These are phyloP conservation scores for Linurgus olivaceus DNA, from an alignment of 2,797 vertebrate genomes.

Conservation along the genomic window DNA sequence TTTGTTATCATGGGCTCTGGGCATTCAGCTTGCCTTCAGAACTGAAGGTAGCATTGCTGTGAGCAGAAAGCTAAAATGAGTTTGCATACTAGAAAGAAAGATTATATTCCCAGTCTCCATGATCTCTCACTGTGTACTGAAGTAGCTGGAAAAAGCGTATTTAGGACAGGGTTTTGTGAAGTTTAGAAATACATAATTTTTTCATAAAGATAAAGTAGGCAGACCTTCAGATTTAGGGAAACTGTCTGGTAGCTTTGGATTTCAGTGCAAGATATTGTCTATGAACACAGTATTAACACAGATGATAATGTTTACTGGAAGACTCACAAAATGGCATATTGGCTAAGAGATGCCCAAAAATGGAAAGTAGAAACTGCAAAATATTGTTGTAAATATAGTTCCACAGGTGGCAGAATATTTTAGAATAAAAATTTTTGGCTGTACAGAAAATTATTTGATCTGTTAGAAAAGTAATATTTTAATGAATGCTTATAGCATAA, in stretches of 20 bases:
- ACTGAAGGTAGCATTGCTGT: not conserved
- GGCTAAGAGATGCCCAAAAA: not conserved
- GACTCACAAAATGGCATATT: not conserved
- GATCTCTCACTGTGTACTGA: not conserved
- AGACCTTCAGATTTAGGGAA: not conserved
- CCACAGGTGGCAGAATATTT: not conserved
- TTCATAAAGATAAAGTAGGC: not conserved
- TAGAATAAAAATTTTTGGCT: not conserved
- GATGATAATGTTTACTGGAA: not conserved
- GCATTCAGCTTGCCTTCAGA: not conserved
- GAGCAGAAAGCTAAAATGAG: not conserved
- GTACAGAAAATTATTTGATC: not conserved
- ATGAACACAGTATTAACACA: not conserved
- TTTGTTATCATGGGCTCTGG: not conserved
- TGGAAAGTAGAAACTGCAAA: not conserved
- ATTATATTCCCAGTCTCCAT: not conserved
- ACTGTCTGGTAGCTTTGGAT: not conserved
- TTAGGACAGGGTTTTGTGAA: not conserved
- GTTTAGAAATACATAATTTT: not conserved
- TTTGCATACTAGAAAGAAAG: not conserved
- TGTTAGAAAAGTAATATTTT: not conserved
- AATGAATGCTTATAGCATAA: not conserved
- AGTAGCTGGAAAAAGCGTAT: not conserved
- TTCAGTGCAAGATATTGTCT: not conserved
- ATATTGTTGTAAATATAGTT: not conserved